A percentile compares a stretch with the other conserved stretches of the same genome.
Evolutionary conservation across 1,140 invertebrate genomes (phyloP).

Genomic region (Harlomillsia oculata): DNA sequence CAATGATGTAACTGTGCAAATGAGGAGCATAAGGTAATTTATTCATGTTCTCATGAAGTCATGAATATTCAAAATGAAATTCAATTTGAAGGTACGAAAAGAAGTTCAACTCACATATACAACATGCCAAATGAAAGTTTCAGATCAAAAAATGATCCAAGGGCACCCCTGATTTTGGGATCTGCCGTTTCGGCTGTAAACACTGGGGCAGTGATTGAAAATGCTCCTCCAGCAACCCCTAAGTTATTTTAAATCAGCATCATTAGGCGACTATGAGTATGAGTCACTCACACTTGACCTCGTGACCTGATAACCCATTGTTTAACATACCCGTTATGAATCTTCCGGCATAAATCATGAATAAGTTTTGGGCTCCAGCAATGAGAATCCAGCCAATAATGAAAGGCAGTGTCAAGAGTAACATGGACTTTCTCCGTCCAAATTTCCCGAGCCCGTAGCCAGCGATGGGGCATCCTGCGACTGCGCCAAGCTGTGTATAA

Average conservation of each 20-base stretch:
- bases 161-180: slow-evolving; percentile 60
- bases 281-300: not conserved
- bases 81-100: slow-evolving; percentile 33
- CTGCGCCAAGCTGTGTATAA: slow-evolving; percentile 21
- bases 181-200: slow-evolving; percentile 53
- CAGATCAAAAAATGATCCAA: slow-evolving; percentile 72
- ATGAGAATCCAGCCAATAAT: slow-evolving; percentile 29
- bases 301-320: not conserved
- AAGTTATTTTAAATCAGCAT: slow-evolving; percentile 40
- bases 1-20: slow-evolving; percentile 3
- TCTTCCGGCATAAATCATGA: slow-evolving; percentile 25
- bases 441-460: slow-evolving; percentile 21
- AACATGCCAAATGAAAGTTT: slow-evolving; percentile 65
- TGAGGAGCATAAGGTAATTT: not conserved
- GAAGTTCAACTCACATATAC: slow-evolving; percentile 48
- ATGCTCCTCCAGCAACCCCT: slow-evolving; percentile 30
- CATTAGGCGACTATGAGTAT: not conserved
- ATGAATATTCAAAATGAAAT: not conserved
- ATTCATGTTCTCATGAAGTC: not conserved
- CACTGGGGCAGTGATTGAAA: slow-evolving; percentile 44
- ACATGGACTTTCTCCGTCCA: slow-evolving; percentile 26
- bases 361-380: slow-evolving; percentile 23
- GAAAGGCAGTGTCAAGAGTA: slow-evolving; percentile 24
- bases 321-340: slow-evolving; percentile 26
- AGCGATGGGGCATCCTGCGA: slow-evolving; percentile 29